Percentiles rank a stretch among this genome's conserved stretches.
Conservation (phyloP, 2,113 vertebrate species). For the Centropus unirufus region DNA sequence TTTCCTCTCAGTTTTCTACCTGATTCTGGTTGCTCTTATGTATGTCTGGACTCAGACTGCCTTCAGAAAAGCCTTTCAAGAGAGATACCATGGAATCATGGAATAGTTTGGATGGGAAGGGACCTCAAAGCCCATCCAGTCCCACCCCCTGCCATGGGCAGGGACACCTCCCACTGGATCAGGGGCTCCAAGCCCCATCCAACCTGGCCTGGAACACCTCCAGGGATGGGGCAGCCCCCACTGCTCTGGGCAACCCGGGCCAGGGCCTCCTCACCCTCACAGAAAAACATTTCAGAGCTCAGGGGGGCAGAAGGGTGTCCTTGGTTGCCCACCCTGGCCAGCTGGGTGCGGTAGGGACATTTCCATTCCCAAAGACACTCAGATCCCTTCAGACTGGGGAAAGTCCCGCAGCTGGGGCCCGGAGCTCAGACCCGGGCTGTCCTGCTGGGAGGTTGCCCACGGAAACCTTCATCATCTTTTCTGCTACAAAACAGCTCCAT, state of each 20-base stretch:
- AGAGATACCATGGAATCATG: too few species aligned
- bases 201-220: too few species aligned
- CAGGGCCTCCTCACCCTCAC: too few species aligned
- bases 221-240: too few species aligned
- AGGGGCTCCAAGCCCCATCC: too few species aligned
- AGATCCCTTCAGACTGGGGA: background rate
- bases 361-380: background rate
- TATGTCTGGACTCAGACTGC: background rate
- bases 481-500: background rate
- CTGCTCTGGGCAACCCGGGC: too few species aligned
- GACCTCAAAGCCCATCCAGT: too few species aligned
- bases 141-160: too few species aligned
- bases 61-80: background rate
- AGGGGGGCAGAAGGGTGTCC: background rate
- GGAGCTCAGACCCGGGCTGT: background rate
- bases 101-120: too few species aligned
- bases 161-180: too few species aligned
- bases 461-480: background rate
- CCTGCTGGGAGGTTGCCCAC: background rate
- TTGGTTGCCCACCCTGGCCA: background rate
- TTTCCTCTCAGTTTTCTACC: background rate
- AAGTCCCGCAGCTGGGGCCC: background rate
- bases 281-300: background rate
- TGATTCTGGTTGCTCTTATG: background rate
- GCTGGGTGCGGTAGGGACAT: accelerated